These are phyloP conservation scores for Platycheirus rosarum DNA, from an alignment of 2,888 invertebrate genomes.

Conservation along the genomic window DNA sequence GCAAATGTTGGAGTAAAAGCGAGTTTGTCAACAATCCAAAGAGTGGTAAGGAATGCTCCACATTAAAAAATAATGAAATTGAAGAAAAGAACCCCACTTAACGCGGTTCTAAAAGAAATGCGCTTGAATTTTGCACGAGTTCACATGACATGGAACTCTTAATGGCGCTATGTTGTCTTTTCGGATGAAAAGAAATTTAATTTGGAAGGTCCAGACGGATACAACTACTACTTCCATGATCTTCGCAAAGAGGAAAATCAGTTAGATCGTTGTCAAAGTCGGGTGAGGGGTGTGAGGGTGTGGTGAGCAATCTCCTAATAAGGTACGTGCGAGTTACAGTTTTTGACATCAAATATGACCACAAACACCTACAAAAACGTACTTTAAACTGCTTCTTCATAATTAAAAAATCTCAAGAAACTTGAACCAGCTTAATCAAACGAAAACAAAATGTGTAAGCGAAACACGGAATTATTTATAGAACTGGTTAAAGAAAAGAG, in stretches of 20 bases:
- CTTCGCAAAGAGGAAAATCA: background rate
- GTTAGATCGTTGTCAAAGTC: background rate
- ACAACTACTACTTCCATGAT: constrained; percentile 8
- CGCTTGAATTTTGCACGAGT: constrained; percentile 1
- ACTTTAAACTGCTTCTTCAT: constrained; percentile 1
- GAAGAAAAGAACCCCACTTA: too few species aligned
- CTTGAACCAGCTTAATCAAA: too few species aligned
- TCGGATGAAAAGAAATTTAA: constrained; percentile 36
- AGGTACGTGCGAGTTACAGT: background rate
- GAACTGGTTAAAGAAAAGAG: too few species aligned
- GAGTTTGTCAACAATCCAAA: background rate
- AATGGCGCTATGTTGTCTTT: constrained; percentile 49
- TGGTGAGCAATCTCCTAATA: background rate
- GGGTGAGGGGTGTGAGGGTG: background rate
- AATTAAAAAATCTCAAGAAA: too few species aligned
- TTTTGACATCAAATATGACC: constrained; percentile 16
- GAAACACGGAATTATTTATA: too few species aligned
- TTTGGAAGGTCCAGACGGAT: constrained; percentile 6
- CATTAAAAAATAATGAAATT: background rate
- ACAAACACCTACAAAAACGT: background rate
- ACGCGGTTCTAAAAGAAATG: background rate
- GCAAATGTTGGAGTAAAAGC: background rate
- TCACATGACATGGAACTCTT: constrained; percentile 44
- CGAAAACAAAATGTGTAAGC: too few species aligned
- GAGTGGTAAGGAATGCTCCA: constrained; percentile 6